Evolutionary conservation across 2,888 invertebrate species (phyloP).

Genomic region (Bugula neritina): DNA sequence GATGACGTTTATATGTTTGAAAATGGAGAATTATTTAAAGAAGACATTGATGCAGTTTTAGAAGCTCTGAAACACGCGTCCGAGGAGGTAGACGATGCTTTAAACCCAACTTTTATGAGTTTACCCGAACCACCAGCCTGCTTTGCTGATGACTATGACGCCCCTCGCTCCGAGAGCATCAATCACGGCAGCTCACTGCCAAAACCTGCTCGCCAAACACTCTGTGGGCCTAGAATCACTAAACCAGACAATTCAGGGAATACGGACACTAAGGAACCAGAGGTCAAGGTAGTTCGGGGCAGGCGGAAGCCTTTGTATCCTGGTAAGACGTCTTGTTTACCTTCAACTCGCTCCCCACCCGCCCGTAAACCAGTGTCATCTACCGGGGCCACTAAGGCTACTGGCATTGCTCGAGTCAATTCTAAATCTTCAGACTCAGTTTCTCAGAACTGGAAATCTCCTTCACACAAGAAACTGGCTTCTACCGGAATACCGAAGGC

Average conservation of each 20-base stretch:
- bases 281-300: conserved; percentile 9
- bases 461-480: neutral
- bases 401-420: neutral
- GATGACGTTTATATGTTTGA: conserved; percentile 11
- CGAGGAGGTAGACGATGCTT: neutral
- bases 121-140: neutral
- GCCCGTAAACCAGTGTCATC: neutral
- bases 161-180: neutral
- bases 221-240: neutral
- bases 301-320: neutral
- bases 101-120: neutral
- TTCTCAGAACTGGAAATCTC: neutral
- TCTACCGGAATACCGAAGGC: neutral
- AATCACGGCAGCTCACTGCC: neutral
- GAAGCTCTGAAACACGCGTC: neutral
- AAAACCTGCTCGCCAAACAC: neutral
- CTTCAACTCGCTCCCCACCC: neutral
- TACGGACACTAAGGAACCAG: neutral
- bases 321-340: neutral
- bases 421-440: neutral
- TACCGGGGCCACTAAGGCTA: neutral
- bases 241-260: neutral
- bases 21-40: conserved; percentile 4
- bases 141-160: neutral
- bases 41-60: conserved; percentile 3